Base-by-base conservation (phyloP, 2,888 invertebrate species). In the Melanargia galathea region DNA sequence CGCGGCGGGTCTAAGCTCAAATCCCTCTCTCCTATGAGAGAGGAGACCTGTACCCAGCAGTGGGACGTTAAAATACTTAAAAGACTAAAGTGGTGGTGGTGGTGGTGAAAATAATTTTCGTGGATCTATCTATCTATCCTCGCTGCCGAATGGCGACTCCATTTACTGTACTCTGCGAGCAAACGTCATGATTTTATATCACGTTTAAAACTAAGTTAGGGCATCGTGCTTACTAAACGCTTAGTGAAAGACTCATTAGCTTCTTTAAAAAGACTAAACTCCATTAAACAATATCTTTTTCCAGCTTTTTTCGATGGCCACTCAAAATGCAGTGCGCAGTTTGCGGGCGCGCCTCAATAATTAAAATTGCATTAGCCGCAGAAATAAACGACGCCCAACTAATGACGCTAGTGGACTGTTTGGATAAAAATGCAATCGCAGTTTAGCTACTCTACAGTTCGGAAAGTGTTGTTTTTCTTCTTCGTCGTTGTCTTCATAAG, bases 291-390 rank as follows among this genome's bases (percentile, higher is more conserved):
- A 45, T 57, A 30, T 57, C 77, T 77, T 51, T 48, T 33, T 51
- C 22, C 35, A 54, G 45, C 20, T 56, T 51, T 64, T 66, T 60
- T 58, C 54, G 38, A 49, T 33, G 30, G 24, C 33, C 8, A 35
- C 48, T 90, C 87, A 84, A 85, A 82, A 86, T 90, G 86, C 87
- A 83, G 70, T 65, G 79, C 71, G 86, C 86, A 87, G 81, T 84
- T 86, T 81, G 85, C 80, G 74, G 79, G 78, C 88, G 81, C 90
- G 78, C 90, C 90, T 89, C 77, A 84, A 90, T 86, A 90, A 90
- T 90, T 91, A 91, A 90, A 90, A 90, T 91, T 90, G 88, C 90
- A 90, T 90, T 90, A 90, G 84, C 80, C 79, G 80, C 84, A 81
- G 82, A 84, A 80, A 83, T 79, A 75, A n/a, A 76, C 49, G 26